Evolutionary conservation across 2,888 invertebrate species (phyloP), one percentile per base, ranked within the genome.

Genomic region (Panopea generosa): DNA sequence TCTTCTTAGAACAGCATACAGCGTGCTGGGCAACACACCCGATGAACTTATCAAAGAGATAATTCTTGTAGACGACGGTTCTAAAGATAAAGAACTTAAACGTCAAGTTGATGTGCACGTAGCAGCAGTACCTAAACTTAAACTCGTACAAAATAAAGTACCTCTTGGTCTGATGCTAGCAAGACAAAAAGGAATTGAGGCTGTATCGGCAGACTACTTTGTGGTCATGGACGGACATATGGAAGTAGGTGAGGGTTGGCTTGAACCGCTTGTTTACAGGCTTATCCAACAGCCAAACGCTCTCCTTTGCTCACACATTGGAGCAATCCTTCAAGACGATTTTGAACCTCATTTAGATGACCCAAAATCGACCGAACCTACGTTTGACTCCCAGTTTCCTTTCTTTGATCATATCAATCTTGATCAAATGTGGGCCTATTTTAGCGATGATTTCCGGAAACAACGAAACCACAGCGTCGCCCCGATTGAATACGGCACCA

Each of bases 141-240:
- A 43, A 47, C 65, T 83, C 4, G 45, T 78, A 16, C 52, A 63
- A 43, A 66, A 80, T 53, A 52, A 66, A 27, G 18, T 26, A 16
- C 61, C 73, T 18, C 61, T 62, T 4, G 83, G 83, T 43, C 45
- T 75, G 11, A 78, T 84, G 77, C 67, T 61, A 50, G 82, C 84
- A 9, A 14, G 78, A 43, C 82, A 84, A 40, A 68, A 60, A 33
- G 84, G 82, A n/a, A 74, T 84, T 20, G 65, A 82, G 4, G 47
- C 57, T 11, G 45, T 78, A 6, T 47, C 26, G n/a, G n/a, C n/a
- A n/a, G n/a, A n/a, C n/a, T n/a, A n/a, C n/a, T n/a, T n/a, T n/a
- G n/a, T n/a, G n/a, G n/a, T n/a, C n/a, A n/a, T n/a, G n/a, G n/a
- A n/a, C n/a, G n/a, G n/a, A n/a, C n/a, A n/a, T n/a, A n/a, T n/a